phyloP scores from a whole-genome alignment of 2,113 vertebrate genomes.

The Pleuronectes platessa region DNA sequence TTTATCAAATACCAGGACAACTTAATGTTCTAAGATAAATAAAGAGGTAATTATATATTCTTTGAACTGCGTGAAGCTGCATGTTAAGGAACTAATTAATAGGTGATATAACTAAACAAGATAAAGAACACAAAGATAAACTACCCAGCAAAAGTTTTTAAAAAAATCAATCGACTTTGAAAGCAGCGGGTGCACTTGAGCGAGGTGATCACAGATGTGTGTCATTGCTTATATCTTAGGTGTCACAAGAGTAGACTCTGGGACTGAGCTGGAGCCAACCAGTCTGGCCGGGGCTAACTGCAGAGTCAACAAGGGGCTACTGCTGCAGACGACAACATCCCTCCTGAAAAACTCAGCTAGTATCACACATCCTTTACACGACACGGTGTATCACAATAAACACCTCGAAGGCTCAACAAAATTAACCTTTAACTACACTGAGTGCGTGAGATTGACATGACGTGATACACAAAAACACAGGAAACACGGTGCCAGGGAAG shows the following conservation, averaged over 20 bases:
- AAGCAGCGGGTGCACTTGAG: constrained; percentile 36
- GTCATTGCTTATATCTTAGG: constrained; percentile 71
- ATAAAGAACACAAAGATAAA: neutral
- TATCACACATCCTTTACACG: constrained; percentile 28
- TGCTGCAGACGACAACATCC: constrained; percentile 24
- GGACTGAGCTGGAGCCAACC: constrained; percentile 71
- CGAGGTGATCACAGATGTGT: constrained; percentile 56
- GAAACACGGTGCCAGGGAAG: neutral
- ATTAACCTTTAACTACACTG: neutral
- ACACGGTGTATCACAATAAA: constrained; percentile 14
- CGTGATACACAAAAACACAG: neutral
- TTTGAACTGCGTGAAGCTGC: neutral
- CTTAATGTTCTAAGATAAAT: neutral
- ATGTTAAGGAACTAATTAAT: neutral
- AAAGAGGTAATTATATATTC: neutral
- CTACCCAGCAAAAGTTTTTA: constrained; percentile 5
- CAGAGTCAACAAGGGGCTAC: constrained; percentile 54
- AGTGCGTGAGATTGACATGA: neutral
- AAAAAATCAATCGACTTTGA: constrained; percentile 70
- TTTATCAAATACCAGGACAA: neutral
- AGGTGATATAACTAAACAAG: neutral
- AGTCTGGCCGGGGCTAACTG: constrained; percentile 70
- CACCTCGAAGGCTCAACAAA: constrained; percentile 10
- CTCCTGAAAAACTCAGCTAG: constrained; percentile 38
- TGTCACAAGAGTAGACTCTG: constrained; percentile 72